phyloP scores from a whole-genome alignment of 2,888 invertebrate species.

The Plebejus melissa region DNA sequence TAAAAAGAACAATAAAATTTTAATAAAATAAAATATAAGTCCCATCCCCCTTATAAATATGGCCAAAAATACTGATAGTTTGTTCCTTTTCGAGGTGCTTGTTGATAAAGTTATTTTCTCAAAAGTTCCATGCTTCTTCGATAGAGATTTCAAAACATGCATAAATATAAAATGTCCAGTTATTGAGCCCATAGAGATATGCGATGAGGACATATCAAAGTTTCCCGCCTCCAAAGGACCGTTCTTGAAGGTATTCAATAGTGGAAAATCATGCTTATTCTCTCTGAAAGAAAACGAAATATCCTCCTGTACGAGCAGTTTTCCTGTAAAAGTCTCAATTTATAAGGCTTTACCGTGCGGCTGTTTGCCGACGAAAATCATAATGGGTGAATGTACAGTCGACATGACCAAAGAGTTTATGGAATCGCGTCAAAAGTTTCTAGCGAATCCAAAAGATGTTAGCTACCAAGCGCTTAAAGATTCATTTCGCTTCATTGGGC shows the following conservation, averaged over 20 bases:
- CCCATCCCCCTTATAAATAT: conserved; percentile 58
- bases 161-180: conserved; percentile 80
- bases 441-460: conserved; percentile 65
- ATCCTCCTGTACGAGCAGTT: conserved; percentile 69
- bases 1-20: conserved; percentile 38
- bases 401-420: conserved; percentile 81
- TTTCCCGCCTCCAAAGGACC: conserved; percentile 57
- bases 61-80: conserved; percentile 74
- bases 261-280: conserved; percentile 84
- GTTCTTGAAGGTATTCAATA: conserved; percentile 74
- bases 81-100: conserved; percentile 82
- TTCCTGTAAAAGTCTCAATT: conserved; percentile 78
- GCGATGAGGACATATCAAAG: conserved; percentile 77
- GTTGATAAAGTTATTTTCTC: conserved; percentile 73
- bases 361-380: conserved; percentile 80
- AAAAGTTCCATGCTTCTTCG: conserved; percentile 65
- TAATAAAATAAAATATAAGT: conserved; percentile 41
- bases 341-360: conserved; percentile 81
- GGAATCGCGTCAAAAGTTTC: conserved; percentile 71
- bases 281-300: conserved; percentile 78
- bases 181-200: conserved; percentile 79
- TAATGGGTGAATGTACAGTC: conserved; percentile 78
- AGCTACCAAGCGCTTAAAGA: conserved; percentile 81
- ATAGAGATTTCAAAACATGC: conserved; percentile 77
- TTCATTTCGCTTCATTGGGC: conserved; percentile 74